Percentiles rank a stretch among this genome's conserved stretches.
Evolutionary conservation across 2,113 vertebrate genomes (phyloP).

Genomic region (Sigmodon hispidus): DNA sequence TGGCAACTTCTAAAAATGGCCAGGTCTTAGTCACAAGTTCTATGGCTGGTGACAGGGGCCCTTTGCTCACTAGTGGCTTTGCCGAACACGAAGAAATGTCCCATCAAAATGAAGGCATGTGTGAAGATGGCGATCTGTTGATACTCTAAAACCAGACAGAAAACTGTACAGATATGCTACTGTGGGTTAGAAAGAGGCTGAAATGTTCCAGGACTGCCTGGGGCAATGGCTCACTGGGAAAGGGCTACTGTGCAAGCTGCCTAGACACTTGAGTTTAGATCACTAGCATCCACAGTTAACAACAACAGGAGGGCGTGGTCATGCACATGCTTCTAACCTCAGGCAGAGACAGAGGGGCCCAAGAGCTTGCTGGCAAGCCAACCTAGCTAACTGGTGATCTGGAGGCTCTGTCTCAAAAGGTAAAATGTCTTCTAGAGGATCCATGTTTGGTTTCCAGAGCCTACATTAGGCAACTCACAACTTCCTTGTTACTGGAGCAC

Average conservation of each 20-base stretch:
- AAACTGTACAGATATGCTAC: neutral
- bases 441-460: neutral
- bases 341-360: neutral
- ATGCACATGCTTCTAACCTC: neutral
- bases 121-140: fast-evolving
- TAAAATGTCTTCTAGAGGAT: neutral
- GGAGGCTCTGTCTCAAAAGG: neutral
- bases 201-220: neutral
- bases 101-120: neutral
- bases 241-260: neutral
- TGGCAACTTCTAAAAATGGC: neutral
- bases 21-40: neutral
- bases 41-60: neutral
- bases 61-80: neutral
- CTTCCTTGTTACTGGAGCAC: neutral
- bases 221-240: neutral
- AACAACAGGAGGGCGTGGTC: neutral
- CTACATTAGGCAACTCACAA: neutral
- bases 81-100: neutral
- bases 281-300: no score
- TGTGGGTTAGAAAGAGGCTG: neutral
- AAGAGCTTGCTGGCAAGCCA: neutral
- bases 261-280: neutral
- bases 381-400: neutral
- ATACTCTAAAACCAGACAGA: neutral